A percentile compares a stretch with the other conserved stretches of the same genome.
Evolutionary conservation across 1,140 invertebrate species (phyloP).

Genomic region (Drosophila setifemur): DNA sequence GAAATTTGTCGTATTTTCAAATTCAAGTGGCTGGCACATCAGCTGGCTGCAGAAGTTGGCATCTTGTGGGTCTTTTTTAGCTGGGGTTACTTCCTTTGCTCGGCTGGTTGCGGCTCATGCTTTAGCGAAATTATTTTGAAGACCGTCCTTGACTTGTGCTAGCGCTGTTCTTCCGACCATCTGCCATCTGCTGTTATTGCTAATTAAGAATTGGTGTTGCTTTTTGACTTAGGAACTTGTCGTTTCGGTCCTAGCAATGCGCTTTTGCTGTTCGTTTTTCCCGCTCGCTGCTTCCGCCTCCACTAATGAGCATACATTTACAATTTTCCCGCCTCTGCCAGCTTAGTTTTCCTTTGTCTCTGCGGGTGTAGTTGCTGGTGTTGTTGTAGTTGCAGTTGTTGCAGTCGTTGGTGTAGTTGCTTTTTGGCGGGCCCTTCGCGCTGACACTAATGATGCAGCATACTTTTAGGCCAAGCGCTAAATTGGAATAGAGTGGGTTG

Average conservation of each 20-base stretch:
- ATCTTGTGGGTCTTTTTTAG: slow-evolving; percentile 38
- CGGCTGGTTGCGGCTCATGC: slow-evolving; percentile 37
- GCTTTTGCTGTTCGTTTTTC: slow-evolving; percentile 62
- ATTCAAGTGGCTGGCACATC: slow-evolving; percentile 33
- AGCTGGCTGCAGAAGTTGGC: slow-evolving; percentile 48
- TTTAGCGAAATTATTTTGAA: slow-evolving; percentile 30
- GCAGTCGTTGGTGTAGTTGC: slow-evolving; percentile 10
- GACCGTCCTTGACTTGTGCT: slow-evolving; percentile 57
- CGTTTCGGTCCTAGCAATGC: slow-evolving; percentile 64
- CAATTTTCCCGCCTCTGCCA: slow-evolving; percentile 47
- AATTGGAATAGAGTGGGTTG: slow-evolving; percentile 67
- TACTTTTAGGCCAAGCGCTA: slow-evolving; percentile 75
- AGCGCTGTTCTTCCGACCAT: slow-evolving; percentile 26
- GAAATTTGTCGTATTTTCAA: slow-evolving; percentile 45
- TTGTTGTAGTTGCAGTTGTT: not conserved
- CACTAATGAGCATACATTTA: slow-evolving; percentile 57
- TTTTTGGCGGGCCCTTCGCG: slow-evolving; percentile 19
- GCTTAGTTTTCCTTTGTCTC: not conserved
- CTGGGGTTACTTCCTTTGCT: slow-evolving; percentile 43
- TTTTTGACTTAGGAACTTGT: slow-evolving; percentile 69
- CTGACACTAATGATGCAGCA: slow-evolving; percentile 74
- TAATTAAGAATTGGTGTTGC: slow-evolving; percentile 29
- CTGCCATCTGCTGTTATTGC: slow-evolving; percentile 8
- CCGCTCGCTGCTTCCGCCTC: slow-evolving; percentile 24
- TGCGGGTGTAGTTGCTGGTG: not conserved